Evolutionary conservation across 2,113 vertebrate genomes (phyloP).

Genomic region (Alosa alosa): DNA sequence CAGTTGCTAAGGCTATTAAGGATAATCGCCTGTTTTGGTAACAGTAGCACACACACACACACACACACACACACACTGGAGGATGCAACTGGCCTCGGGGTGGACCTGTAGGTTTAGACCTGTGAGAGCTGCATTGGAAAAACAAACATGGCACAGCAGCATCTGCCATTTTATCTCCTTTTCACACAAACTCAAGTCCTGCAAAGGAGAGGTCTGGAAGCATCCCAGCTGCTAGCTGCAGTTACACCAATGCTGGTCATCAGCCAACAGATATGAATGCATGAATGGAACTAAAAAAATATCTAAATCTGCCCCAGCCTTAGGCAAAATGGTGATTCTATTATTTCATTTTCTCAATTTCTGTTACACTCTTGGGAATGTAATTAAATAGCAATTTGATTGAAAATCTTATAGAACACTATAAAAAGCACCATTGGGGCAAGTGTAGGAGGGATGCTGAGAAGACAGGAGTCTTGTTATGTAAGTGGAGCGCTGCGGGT

Average conservation of each 20-base stretch:
- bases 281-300: not conserved
- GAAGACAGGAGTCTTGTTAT: not conserved
- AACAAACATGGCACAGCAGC: not conserved
- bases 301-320: not conserved
- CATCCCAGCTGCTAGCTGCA: not conserved
- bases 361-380: too few relatives aligned
- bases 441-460: not conserved
- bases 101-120: not conserved
- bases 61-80: not conserved
- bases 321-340: not conserved
- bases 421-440: not conserved
- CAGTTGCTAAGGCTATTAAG: constrained; percentile 5
- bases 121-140: not conserved
- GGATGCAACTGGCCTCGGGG: not conserved
- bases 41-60: not conserved
- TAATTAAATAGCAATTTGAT: too few relatives aligned
- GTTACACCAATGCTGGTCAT: not conserved
- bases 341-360: not conserved
- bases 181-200: not conserved
- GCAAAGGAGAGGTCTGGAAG: not conserved
- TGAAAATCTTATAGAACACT: not conserved
- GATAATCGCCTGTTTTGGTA: not conserved
- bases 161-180: constrained; percentile 2
- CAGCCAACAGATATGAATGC: not conserved
- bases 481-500: not conserved